A percentile compares a stretch with the other conserved stretches of the same genome.
These are phyloP conservation scores for Sitta carolinensis DNA, from an alignment of 2,797 vertebrate genomes.

Conservation along the genomic window DNA sequence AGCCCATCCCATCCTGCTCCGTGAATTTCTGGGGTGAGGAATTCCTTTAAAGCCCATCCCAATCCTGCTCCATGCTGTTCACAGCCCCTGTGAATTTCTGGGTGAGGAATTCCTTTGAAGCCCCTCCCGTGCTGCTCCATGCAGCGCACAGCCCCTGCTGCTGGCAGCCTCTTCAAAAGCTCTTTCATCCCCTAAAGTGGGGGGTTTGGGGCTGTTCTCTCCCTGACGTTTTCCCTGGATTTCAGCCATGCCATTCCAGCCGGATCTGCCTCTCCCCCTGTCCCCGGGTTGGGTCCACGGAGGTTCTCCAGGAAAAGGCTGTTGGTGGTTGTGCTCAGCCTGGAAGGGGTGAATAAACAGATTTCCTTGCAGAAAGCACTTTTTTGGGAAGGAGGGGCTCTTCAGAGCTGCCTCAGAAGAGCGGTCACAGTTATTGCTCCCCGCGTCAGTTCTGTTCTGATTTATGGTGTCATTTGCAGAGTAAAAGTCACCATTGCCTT, in stretches of 20 bases:
- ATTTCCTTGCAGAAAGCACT: background rate
- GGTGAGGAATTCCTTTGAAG: background rate
- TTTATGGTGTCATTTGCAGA: background rate
- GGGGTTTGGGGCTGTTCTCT: accelerated
- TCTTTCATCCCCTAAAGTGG: too few relatives aligned
- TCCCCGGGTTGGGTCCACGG: accelerated
- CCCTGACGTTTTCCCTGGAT: background rate
- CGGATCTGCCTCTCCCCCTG: background rate
- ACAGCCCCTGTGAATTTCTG: background rate
- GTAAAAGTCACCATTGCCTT: background rate
- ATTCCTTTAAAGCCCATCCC: background rate
- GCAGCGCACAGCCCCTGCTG: background rate
- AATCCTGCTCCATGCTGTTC: too few relatives aligned
- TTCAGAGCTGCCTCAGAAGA: background rate
- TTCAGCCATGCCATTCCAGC: background rate
- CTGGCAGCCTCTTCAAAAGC: background rate
- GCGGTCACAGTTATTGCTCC: background rate
- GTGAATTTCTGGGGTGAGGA: background rate
- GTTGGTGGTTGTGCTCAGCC: accelerated
- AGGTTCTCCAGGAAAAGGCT: background rate
- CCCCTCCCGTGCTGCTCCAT: too few relatives aligned
- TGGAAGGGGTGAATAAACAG: accelerated
- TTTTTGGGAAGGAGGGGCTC: background rate
- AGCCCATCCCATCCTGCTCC: background rate
- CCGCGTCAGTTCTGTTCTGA: background rate